Conservation (phyloP, 2,113 vertebrate genomes). For the Nanorana parkeri region DNA sequence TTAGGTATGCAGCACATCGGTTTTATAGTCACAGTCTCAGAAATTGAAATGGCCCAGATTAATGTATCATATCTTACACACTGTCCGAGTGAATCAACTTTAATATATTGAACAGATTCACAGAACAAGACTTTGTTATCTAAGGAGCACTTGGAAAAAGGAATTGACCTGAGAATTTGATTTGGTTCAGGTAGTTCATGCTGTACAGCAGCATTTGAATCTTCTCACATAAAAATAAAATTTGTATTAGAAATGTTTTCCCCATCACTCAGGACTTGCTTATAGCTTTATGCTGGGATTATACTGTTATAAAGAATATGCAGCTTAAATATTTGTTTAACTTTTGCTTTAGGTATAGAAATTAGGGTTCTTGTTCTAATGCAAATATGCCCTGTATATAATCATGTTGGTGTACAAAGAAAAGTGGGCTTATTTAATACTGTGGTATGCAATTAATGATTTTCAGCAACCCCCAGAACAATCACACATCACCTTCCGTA, state of each 20-base stretch:
- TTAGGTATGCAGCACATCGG: conserved; percentile 93
- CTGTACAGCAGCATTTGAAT: conserved; percentile 82
- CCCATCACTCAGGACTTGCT: conserved; percentile 71
- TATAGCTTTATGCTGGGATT: conserved; percentile 70
- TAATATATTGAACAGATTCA: conserved; percentile 92
- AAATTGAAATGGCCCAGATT: conserved; percentile 93
- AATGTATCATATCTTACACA: conserved; percentile 92
- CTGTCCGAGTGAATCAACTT: conserved; percentile 90
- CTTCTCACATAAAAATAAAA: conserved; percentile 90
- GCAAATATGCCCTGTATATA: background rate
- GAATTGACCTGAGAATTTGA: conserved; percentile 90
- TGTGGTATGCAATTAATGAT: no score
- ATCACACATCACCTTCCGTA: no score
- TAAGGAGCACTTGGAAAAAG: conserved; percentile 86
- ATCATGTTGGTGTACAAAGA: no score
- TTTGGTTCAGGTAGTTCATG: conserved; percentile 89
- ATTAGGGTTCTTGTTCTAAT: background rate
- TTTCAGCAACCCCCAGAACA: no score
- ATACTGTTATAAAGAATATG: conserved; percentile 72
- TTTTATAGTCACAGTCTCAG: conserved; percentile 90
- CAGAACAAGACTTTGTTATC: conserved; percentile 91
- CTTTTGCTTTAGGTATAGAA: conserved; percentile 71
- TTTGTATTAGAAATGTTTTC: conserved; percentile 86
- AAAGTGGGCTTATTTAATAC: background rate
- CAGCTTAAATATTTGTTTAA: conserved; percentile 73